Evolutionary conservation across 2,888 invertebrate species (phyloP), one percentile per base, ranked within the genome.

Genomic region (Danaus chrysippus): DNA sequence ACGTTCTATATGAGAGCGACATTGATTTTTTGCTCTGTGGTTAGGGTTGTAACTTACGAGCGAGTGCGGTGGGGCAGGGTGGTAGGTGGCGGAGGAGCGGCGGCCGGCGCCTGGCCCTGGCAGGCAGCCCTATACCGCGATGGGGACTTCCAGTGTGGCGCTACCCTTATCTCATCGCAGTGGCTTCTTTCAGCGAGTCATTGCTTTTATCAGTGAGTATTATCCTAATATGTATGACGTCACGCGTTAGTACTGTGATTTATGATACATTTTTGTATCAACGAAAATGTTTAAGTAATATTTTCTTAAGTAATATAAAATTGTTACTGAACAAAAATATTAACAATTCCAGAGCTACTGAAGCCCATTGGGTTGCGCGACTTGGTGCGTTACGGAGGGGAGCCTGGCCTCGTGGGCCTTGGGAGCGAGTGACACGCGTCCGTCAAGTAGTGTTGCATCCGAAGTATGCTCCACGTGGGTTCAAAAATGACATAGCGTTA

Each of bases 61-160:
- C 80, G 78, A 78, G 82, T 86, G 78, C 90, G 91, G 75, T 87
- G 87, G 85, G 83, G 90, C 87, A 94, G 96, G 89, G 95, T 96
- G 79, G 96, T 96, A 73, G 96, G 96, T 62, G 96, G 96, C 67
- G 94, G 93, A 60, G 95, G 95, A 77, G 93, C 95, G 49, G 93
- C 93, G 58, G 93, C 94, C 10, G 96, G 96, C 70, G 93, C 95
- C 41, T 96, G 96, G 95, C 96, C 96, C 3, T 96, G 96, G 96
- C 95, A 95, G 87, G 95, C 95, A n/a, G 96, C 96, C 44, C 91
- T 96, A 19, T 96, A 96, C 85, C 94, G 95, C 75, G 95, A 96
- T 84, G 96, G 96, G 0, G 95, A 95, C 84, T 96, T 95, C 89
- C 96, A 96, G 84, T 96, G 96, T 79, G 96, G 96, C 17, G 96